phyloP scores from a whole-genome alignment of 2,797 vertebrate species.

The Pipistrellus pipistrellus region DNA sequence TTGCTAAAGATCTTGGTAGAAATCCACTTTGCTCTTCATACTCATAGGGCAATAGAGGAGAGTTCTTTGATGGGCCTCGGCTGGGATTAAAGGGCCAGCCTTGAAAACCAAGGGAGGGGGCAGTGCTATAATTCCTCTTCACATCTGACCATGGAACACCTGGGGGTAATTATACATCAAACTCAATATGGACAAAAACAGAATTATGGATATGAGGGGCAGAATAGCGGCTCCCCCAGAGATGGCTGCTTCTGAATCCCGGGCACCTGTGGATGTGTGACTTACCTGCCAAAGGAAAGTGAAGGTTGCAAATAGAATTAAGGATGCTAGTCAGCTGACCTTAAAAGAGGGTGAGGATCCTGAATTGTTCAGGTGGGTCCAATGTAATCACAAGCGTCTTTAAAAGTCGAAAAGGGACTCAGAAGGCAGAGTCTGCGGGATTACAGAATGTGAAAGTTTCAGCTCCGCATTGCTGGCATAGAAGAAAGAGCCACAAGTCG shows the following conservation, averaged over 20 bases:
- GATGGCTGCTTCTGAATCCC: neutral
- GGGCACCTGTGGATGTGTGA: neutral
- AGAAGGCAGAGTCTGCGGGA: neutral
- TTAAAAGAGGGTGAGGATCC: neutral
- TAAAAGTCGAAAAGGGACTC: neutral
- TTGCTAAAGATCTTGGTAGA: neutral
- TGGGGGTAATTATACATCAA: neutral
- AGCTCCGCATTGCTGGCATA: neutral
- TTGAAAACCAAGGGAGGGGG: neutral
- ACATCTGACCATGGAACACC: neutral
- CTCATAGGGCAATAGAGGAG: neutral
- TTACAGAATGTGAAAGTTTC: neutral
- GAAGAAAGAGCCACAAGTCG: neutral
- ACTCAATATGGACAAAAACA: neutral
- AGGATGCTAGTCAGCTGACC: neutral
- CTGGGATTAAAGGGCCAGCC: neutral
- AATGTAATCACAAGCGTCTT: neutral
- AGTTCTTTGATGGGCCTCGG: neutral
- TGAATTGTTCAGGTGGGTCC: neutral
- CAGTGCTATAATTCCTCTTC: neutral
- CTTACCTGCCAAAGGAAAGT: neutral
- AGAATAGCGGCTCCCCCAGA: neutral
- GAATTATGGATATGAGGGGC: neutral
- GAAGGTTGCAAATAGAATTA: neutral
- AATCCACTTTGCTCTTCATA: neutral